Conservation (phyloP, 2,888 invertebrate species). For the Anthoptus insignis region DNA sequence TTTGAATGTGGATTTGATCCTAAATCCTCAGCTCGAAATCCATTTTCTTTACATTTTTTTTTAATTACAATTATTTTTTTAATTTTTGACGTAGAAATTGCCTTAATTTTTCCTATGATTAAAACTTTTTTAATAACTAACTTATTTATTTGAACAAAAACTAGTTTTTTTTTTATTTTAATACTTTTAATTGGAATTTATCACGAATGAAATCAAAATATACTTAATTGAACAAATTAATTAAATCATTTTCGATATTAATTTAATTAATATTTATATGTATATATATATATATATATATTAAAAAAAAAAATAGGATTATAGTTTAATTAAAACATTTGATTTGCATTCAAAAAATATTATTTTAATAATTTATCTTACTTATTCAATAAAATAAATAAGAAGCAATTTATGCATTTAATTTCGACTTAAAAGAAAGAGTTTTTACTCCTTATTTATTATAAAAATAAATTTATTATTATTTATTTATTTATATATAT, state of each 20-base stretch:
- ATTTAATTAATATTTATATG: no score
- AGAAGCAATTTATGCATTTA: conserved; percentile 85
- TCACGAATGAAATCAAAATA: conserved; percentile 78
- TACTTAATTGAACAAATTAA: conserved; percentile 67
- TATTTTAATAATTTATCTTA: conserved; percentile 77
- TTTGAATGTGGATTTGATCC: conserved; percentile 86
- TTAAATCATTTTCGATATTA: no score
- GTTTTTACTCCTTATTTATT: conserved; percentile 82
- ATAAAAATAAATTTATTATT: no score
- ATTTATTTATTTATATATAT: no score
- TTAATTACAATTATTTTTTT: conserved; percentile 91
- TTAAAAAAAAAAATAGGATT: no score
- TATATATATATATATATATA: no score
- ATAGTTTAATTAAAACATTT: conserved; percentile 75
- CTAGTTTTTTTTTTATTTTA: conserved; percentile 76
- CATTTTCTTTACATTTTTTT: conserved; percentile 84
- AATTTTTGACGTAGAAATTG: conserved; percentile 92
- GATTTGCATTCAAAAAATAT: no score
- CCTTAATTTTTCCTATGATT: conserved; percentile 88
- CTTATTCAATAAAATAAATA: conserved; percentile 79
- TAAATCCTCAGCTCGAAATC: conserved; percentile 70
- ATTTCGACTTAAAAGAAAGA: conserved; percentile 80
- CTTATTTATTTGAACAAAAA: conserved; percentile 67
- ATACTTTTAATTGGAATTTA: conserved; percentile 82
- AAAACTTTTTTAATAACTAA: conserved; percentile 63